Conservation (phyloP, 2,888 invertebrate species). For the Podotricha telesiphe region DNA sequence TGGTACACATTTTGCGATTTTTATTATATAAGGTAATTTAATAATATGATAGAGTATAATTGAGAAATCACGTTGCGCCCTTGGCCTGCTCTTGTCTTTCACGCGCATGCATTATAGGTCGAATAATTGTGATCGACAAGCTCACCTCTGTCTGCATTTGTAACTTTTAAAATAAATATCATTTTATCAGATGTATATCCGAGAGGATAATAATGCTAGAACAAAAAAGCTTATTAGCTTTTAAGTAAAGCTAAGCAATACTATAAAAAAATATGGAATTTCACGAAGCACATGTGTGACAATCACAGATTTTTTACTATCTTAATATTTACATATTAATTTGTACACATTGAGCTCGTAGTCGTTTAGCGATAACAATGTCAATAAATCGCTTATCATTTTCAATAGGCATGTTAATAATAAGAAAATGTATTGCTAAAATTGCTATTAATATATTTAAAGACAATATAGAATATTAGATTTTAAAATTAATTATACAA, state of each 20-base stretch:
- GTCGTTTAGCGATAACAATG: not conserved
- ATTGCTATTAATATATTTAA: not conserved
- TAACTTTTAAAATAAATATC: not conserved
- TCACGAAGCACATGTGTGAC: conserved; percentile 13
- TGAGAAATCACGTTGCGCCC: conserved; percentile 20
- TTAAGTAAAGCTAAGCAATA: too few species aligned
- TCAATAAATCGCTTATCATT: not conserved
- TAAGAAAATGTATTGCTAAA: not conserved
- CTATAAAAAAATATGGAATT: not conserved
- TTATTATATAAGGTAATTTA: not conserved
- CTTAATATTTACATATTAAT: conserved; percentile 8
- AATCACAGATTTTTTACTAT: conserved; percentile 8
- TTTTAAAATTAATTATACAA: too few species aligned
- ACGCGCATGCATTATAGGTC: conserved; percentile 19
- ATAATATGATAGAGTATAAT: not conserved
- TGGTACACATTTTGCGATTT: not conserved
- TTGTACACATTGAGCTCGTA: conserved; percentile 1
- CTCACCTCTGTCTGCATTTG: conserved; percentile 13
- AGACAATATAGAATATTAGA: not conserved
- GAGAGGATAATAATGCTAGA: too few species aligned
- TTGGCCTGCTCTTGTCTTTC: conserved; percentile 27
- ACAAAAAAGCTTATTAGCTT: too few species aligned
- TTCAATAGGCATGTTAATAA: not conserved
- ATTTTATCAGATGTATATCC: too few species aligned
- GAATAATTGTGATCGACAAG: conserved; percentile 24